Evolutionary conservation across 2,888 invertebrate species (phyloP).

Genomic region (Temnothorax rugatulus): DNA sequence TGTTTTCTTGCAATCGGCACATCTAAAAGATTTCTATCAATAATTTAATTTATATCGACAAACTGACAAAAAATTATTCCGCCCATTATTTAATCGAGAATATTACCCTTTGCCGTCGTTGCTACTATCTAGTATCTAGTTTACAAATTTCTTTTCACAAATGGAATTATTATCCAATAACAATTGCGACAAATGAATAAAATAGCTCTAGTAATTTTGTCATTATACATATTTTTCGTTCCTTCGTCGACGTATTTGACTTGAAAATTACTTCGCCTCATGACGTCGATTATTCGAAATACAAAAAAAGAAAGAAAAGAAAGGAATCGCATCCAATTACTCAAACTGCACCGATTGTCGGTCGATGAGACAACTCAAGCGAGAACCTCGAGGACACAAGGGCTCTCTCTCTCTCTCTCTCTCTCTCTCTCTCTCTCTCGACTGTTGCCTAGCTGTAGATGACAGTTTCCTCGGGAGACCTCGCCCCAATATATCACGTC

Average conservation of each 20-base stretch:
- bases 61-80: slow-evolving; percentile 15
- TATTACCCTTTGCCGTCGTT: background rate
- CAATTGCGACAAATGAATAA: slow-evolving; percentile 31
- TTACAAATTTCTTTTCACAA: slow-evolving; percentile 28
- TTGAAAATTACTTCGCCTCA: slow-evolving; percentile 27
- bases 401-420: background rate
- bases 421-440: slow-evolving; percentile 4
- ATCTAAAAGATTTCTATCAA: background rate
- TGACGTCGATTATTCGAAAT: background rate
- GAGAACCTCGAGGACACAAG: slow-evolving; percentile 24
- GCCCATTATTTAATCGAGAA: slow-evolving; percentile 28
- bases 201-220: slow-evolving; percentile 25
- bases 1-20: background rate
- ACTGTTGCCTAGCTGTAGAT: slow-evolving; percentile 67
- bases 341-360: slow-evolving; percentile 48
- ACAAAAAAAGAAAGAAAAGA: background rate
- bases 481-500: slow-evolving; percentile 75
- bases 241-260: slow-evolving; percentile 6
- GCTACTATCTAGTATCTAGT: slow-evolving; percentile 1
- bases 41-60: background rate
- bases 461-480: slow-evolving; percentile 73
- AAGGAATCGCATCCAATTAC: slow-evolving; percentile 45
- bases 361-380: slow-evolving; percentile 47
- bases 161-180: background rate
- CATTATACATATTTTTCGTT: background rate